Percentiles rank a stretch among this genome's conserved stretches.
Conservation (phyloP, 2,797 vertebrate species). For the Discoglossus pictus region DNA sequence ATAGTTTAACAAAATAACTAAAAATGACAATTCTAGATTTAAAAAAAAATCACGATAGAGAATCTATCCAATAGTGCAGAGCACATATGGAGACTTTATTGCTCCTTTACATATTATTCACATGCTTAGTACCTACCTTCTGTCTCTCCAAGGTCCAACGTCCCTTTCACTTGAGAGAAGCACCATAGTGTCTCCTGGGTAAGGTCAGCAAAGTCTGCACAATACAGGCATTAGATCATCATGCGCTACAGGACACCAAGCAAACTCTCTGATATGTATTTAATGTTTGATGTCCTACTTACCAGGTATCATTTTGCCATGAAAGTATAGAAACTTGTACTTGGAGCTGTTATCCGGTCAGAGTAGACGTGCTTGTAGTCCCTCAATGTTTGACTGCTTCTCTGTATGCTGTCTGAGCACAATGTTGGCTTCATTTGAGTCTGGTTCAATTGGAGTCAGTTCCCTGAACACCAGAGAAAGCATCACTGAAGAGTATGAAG, state of each 20-base stretch:
- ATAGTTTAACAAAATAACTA: no score
- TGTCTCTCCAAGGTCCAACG: constrained; percentile 61
- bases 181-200: constrained; percentile 72
- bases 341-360: constrained; percentile 1
- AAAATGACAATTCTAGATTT: no score
- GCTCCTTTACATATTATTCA: no score
- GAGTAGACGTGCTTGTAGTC: neutral
- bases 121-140: constrained; percentile 67
- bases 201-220: constrained; percentile 66
- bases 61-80: no score
- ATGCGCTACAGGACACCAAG: no score
- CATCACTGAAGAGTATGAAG: constrained; percentile 55
- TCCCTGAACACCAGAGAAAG: constrained; percentile 61
- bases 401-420: constrained; percentile 56
- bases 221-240: constrained; percentile 1
- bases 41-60: no score
- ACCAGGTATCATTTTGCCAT: constrained; percentile 64
- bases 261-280: neutral
- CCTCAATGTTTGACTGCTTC: constrained; percentile 45
- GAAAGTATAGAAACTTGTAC: neutral
- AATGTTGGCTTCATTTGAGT: constrained; percentile 47
- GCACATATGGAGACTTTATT: no score
- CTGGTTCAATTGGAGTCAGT: constrained; percentile 58
- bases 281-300: no score
- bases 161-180: constrained; percentile 71